These are phyloP conservation scores for Aplysina aerophoba DNA, from an alignment of 37 sponge, comb jelly and placozoan genomes.

Conservation along the genomic window DNA sequence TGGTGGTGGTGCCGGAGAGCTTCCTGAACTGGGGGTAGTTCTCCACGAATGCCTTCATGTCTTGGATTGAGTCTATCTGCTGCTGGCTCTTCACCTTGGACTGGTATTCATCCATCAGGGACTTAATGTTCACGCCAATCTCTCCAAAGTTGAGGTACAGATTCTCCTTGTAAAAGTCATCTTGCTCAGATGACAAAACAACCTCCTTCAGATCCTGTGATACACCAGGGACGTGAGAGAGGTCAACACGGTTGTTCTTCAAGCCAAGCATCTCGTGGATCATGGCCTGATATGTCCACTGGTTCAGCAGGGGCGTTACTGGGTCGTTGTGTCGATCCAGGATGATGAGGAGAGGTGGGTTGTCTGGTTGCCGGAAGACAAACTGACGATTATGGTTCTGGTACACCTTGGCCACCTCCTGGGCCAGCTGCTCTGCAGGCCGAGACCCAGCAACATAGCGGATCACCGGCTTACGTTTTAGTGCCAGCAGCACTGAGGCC, in stretches of 20 bases:
- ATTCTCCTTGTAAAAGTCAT: slow-evolving; percentile 94
- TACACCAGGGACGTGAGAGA: slow-evolving; percentile 88
- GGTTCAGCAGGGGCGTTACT: slow-evolving; percentile 92
- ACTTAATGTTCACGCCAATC: slow-evolving; percentile 91
- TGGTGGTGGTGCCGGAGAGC: slow-evolving; percentile 92
- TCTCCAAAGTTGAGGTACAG: slow-evolving; percentile 98
- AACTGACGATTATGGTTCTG: slow-evolving; percentile 19
- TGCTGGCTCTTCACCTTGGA: slow-evolving; percentile 76
- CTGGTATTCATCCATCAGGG: slow-evolving; percentile 88
- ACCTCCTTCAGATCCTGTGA: slow-evolving; percentile 83
- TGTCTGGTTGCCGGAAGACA: slow-evolving; percentile 20
- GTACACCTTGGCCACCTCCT: slow-evolving; percentile 13
- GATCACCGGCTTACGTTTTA: slow-evolving; percentile 91
- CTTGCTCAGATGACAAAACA: slow-evolving; percentile 91
- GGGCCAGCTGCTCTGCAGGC: slow-evolving; percentile 26
- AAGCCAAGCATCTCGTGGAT: slow-evolving; percentile 94
- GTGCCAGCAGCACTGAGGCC: slow-evolving; percentile 80
- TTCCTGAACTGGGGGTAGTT: slow-evolving; percentile 95
- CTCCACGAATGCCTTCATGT: slow-evolving; percentile 99
- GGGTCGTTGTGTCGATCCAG: slow-evolving; percentile 95
- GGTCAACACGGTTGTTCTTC: slow-evolving; percentile 89
- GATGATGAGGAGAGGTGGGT: slow-evolving; percentile 86
- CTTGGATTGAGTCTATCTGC: slow-evolving; percentile 91
- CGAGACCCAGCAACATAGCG: slow-evolving; percentile 47
- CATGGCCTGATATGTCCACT: slow-evolving; percentile 99